A percentile compares a stretch with the other conserved stretches of the same genome.
Evolutionary conservation across 2,888 invertebrate genomes (phyloP).

Genomic region (Tachina grossa): DNA sequence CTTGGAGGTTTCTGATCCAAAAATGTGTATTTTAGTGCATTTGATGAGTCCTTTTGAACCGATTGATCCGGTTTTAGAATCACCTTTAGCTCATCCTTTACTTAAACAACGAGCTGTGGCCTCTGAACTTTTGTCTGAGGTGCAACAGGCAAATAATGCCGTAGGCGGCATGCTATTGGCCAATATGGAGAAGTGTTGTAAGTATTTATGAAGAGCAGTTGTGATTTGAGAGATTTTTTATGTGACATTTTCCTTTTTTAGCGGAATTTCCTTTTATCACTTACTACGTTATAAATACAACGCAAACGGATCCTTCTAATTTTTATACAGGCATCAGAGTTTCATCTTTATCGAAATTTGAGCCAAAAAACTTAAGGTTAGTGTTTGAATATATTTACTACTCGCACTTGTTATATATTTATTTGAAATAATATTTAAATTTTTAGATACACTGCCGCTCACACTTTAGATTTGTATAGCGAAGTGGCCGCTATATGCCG

Average conservation of each 20-base stretch:
- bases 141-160: conserved; percentile 87
- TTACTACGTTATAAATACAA: conserved; percentile 94
- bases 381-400: conserved; percentile 37
- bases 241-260: conserved; percentile 78
- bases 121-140: conserved; percentile 89
- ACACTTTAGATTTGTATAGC: conserved; percentile 93
- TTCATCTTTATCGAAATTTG: conserved; percentile 92
- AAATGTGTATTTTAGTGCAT: conserved; percentile 93
- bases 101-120: conserved; percentile 91
- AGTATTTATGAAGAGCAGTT: conserved; percentile 64
- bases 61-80: conserved; percentile 92
- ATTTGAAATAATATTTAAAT: conserved; percentile 9
- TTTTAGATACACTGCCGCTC: conserved; percentile 91
- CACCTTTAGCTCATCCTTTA: conserved; percentile 91
- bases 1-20: conserved; percentile 93
- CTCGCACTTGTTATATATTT: not conserved
- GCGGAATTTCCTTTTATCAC: conserved; percentile 96
- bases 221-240: not conserved
- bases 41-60: conserved; percentile 94
- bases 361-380: conserved; percentile 87
- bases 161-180: conserved; percentile 93
- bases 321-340: conserved; percentile 93
- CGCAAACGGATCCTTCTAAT: conserved; percentile 91
- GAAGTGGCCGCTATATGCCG: conserved; percentile 96
- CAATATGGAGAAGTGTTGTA: conserved; percentile 93